A percentile compares a stretch with the other conserved stretches of the same genome.
Evolutionary conservation across 1,140 invertebrate genomes (phyloP).

Genomic region (Stegodyphus dumicola): DNA sequence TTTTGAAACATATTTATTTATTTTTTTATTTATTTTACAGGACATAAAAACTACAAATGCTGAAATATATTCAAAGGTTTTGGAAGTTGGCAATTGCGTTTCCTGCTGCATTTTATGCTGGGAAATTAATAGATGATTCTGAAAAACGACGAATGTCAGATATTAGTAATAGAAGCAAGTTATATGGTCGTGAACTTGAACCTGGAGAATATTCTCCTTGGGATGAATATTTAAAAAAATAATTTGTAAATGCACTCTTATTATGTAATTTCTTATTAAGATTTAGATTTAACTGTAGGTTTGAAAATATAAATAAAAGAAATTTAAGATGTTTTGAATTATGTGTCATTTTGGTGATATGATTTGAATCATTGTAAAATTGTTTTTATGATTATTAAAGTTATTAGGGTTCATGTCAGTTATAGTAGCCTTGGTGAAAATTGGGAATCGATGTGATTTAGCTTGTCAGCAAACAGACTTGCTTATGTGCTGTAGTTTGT

Average conservation of each 20-base stretch:
- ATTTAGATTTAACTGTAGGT: too few relatives aligned
- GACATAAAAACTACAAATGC: neutral
- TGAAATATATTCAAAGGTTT: neutral
- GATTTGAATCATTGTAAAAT: too few relatives aligned
- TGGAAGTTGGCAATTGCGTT: neutral
- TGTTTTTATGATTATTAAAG: too few relatives aligned
- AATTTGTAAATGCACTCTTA: neutral
- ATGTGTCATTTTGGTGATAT: too few relatives aligned
- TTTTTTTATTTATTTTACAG: constrained; percentile 3
- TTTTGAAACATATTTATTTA: neutral
- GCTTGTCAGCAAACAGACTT: too few relatives aligned
- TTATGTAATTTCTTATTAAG: too few relatives aligned
- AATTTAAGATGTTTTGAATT: too few relatives aligned
- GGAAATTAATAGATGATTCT: constrained; percentile 16
- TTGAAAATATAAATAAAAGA: too few relatives aligned
- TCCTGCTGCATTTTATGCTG: constrained; percentile 6
- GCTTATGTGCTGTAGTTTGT: too few relatives aligned
- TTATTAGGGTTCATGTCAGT: too few relatives aligned
- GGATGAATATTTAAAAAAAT: constrained; percentile 28
- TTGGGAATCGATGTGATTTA: too few relatives aligned
- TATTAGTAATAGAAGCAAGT: constrained; percentile 19
- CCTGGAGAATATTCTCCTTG: constrained; percentile 21
- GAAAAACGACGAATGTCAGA: constrained; percentile 45
- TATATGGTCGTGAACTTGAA: constrained; percentile 14
- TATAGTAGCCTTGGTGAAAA: too few relatives aligned